Conservation (phyloP, 2,113 vertebrate species). For the Acinonyx jubatus region DNA sequence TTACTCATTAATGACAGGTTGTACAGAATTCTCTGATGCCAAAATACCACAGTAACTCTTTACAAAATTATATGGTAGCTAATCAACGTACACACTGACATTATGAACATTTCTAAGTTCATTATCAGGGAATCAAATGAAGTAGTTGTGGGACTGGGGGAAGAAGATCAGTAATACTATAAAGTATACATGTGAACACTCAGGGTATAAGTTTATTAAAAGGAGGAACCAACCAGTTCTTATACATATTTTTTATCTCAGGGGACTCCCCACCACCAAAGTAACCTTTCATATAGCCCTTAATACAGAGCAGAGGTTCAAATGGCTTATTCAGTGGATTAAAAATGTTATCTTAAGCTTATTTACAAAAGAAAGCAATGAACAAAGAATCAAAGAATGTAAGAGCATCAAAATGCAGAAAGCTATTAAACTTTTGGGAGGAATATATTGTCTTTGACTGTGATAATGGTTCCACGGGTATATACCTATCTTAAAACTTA, state of each 20-base stretch:
- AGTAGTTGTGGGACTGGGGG: neutral
- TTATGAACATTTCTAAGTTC: neutral
- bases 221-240: neutral
- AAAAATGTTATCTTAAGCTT: conserved; percentile 23
- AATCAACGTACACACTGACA: neutral
- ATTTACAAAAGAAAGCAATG: conserved; percentile 16
- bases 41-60: conserved; percentile 20
- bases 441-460: neutral
- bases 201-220: neutral
- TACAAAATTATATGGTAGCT: neutral
- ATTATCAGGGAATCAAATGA: conserved; percentile 14
- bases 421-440: neutral
- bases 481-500: neutral
- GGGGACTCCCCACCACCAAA: neutral
- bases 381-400: neutral
- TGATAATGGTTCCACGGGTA: neutral
- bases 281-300: neutral
- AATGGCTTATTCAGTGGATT: neutral
- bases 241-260: neutral
- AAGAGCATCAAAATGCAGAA: conserved; percentile 33
- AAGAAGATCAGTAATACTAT: neutral
- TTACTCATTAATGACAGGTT: conserved; percentile 35
- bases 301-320: neutral
- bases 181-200: neutral
- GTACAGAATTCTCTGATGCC: neutral